Base-by-base conservation (phyloP, 35 echinoderm and acorn worm genomes). In the Anneissia japonica region DNA sequence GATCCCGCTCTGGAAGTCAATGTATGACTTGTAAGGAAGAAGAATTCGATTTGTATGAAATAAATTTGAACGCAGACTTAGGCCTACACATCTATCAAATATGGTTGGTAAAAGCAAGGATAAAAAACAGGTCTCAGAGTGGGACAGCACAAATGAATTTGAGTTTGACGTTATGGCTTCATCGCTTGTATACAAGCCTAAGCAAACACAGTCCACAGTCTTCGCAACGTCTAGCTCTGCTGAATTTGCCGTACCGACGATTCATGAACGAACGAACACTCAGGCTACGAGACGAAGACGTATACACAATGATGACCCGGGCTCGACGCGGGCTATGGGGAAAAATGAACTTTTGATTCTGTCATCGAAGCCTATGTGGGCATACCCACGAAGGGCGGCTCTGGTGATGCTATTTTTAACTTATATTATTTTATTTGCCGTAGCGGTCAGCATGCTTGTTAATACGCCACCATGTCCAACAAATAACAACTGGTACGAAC, bases 401-500 rank as follows among this genome's bases (percentile, higher is more conserved):
- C 40, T 81, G 26, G 10, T 81, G 3, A 10, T 81, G 0, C 30
- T 81, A 0, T 81, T 36, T 36, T 4, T 81, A 19, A 26, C 16
- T 29, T 81, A 21, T 39, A 30, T 81, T 11, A 39, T 39, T 35
- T 39, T 81, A 11, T 40, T 81, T 11, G 79, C 38, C 3, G 36
- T 39, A 30, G 79, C 38, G 0, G 28, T 81, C 10, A 81, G 16
- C 21, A 13, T 81, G 37, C n/a, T 81, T 39, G 79, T 39, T n/a
- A 81, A 36, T 9, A 30, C 79, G 3, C 35, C n/a, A 10, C 35
- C n/a, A 10, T 81, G 79, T n/a, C 79, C 14, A 21, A 4, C 35
- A 81, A 81, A 14, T 19, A 73, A 85, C 12, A 88, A 91, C 85
- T 97, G 95, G 95, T 97, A 91, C 86, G 90, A 97, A 80, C 77